Evolutionary conservation across 2,888 invertebrate species (phyloP), one percentile per base, ranked within the genome.

Genomic region (Calephelis perditalis): DNA sequence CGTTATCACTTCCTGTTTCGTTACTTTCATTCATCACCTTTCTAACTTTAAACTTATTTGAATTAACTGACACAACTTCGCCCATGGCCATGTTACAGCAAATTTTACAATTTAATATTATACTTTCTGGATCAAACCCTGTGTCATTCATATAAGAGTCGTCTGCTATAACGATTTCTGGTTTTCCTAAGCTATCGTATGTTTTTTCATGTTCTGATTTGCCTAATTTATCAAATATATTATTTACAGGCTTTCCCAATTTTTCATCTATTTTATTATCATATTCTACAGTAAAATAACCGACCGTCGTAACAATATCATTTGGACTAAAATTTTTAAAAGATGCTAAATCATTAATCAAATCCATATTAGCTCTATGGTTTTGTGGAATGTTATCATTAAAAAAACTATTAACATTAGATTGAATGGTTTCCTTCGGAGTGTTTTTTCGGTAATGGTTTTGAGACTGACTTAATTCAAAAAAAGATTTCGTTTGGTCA

Each of bases 391-490:
- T 73, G 69, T 76, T 75, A 58, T 63, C 56, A 57, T 73, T 66
- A 49, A 70, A 72, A 52, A 68, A 68, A 10, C 43, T 62, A 58
- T 58, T 62, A 12, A 66, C 64, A 10, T 63, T 64, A 37, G 60
- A 63, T 59, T 64, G 43, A 47, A 60, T 59, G 11, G 60, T 44
- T 57, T 66, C 69, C 61, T 52, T 65, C 49, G 11, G 65, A 49
- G 55, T 46, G 12, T 60, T 10, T n/a, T 52, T 37, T 2, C 67
- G 65, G 26, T 72, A 87, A 65, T 89, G 88, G 55, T 87, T 81
- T 79, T 88, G 86, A 62, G 87, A 83, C 63, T 86, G 81, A 72
- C 90, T 89, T 60, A 89, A 76, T 70, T 90, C 89, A 88, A 90
- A 90, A 90, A 90, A 90, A 86, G 89, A 82, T 68, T 89, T 89